Evolutionary conservation across 2,797 vertebrate genomes (phyloP), one percentile per base, ranked within the genome.

Genomic region (Pachyuromys duprasi): DNA sequence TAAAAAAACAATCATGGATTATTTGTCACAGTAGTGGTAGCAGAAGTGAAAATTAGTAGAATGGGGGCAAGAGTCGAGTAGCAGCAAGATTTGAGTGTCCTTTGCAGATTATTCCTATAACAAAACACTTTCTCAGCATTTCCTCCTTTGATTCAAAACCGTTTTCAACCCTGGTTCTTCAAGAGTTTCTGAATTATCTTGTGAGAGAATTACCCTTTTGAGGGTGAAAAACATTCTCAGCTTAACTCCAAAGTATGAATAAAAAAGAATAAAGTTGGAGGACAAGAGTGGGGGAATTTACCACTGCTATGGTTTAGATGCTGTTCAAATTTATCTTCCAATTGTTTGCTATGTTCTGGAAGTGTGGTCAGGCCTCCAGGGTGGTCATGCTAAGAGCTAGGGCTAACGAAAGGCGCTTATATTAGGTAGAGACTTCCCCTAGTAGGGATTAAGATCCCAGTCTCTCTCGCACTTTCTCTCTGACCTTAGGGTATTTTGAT

Each of bases 181-280:
- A 92, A 22, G 45, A 36, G 70, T 69, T 60, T 67, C 39, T 74
- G 22, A 94, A 75, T 91, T 89, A 76, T 94, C 86, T 31, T 84
- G 12, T 62, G 18, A 65, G n/a, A 53, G 18, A 83, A 28, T 24
- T 36, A 76, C 4, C 45, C 12, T 42, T 83, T 8, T 79, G 62
- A 11, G 17, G 33, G 14, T 88, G 14, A 89, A 96, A 93, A n/a
- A 0, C 31, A 65, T 95, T 60, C 17, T 65, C 69, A 69, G 8
- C 13, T 86, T 62, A 95, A 67, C 75, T 53, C 60, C 26, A 83
- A 89, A 89, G 55, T 76, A 83, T 57, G 17, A 79, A 82, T 87
- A 93, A 74, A 57, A 95, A 76, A 80, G 15, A 96, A 92, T 83
- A 74, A 86, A 53, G 13, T 53, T n/a, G 60, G 31, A 91, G 20